Percentiles rank a stretch among this genome's conserved stretches.
Conservation (phyloP, 2,797 vertebrate species). For the Cossypha polioptera region DNA sequence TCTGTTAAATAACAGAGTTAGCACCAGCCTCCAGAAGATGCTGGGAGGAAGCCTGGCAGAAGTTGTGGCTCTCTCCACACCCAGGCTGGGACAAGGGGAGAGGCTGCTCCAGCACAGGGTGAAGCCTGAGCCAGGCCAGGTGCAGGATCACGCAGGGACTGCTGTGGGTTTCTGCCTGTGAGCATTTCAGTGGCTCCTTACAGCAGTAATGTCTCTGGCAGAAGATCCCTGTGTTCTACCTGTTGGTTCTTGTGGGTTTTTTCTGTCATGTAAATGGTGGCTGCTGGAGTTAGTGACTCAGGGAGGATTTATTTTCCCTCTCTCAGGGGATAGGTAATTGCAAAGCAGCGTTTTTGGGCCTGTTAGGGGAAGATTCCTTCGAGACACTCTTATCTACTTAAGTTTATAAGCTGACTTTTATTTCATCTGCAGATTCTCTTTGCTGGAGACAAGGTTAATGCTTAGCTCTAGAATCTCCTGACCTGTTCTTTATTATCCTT, state of each 20-base stretch:
- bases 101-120: neutral
- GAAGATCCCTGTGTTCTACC: neutral
- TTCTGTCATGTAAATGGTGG: neutral
- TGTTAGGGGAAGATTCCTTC: neutral
- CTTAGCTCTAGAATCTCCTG: neutral
- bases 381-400: neutral
- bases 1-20: rapidly evolving
- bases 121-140: rapidly evolving
- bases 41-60: neutral
- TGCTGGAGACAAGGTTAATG: neutral
- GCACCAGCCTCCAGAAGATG: neutral
- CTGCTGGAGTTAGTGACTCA: neutral
- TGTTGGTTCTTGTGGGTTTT: neutral
- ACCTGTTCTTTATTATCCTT: conserved; percentile 7
- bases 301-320: conserved; percentile 11
- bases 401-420: conserved; percentile 11
- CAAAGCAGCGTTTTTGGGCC: neutral
- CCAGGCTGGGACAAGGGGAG: neutral
- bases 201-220: neutral
- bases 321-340: neutral
- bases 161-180: neutral
- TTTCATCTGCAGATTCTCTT: conserved; percentile 11
- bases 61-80: neutral
- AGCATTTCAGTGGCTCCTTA: neutral
- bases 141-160: rapidly evolving